Evolutionary conservation across 64 coral and sea anemone genomes (phyloP), one percentile per base, ranked within the genome.

Genomic region (Acropora yongei): DNA sequence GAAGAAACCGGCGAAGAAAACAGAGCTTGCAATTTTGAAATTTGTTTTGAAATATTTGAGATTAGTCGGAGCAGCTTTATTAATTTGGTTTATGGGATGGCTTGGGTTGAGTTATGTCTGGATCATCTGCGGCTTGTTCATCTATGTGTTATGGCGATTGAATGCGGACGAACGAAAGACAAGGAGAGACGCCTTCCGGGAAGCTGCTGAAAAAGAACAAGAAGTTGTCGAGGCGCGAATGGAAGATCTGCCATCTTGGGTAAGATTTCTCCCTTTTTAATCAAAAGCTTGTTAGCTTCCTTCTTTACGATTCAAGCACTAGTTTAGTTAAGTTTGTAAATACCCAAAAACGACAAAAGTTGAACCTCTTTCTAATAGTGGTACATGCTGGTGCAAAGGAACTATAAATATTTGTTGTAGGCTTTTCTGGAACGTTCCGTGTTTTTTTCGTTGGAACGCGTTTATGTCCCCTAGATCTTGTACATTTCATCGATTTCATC

Each of bases 81-180:
- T 83, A 61, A 97, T 97, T 73, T 97, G 95, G 95, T 97, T 97
- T 47, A 97, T 94, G 95, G 95, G 95, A 18, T 97, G 95, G 95
- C 79, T 97, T 49, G 95, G 95, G 7, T 93, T 97, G 20, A 97
- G 92, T 67, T 97, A 97, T 91, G 83, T 97, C 40, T 97, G 95
- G 95, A 89, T 97, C 10, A 53, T 93, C 13, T 84, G 89, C 11
- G 95, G 91, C 8, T 60, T 97, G 60, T 91, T 97, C 79, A 14
- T 97, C 58, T 93, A 83, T 48, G 85, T 94, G 57, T 75, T 97
- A 63, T 97, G 95, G 95, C 82, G 86, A 58, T 51, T 97, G 83
- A 97, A 97, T 78, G 86, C 91, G 82, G 95, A 97, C 42, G 92
- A 94, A 51, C 86, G 74, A 83, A 80, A 88, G 57, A 91, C 90